Base-by-base conservation (phyloP, 2,888 invertebrate genomes). In the Phaonia tiefii region DNA sequence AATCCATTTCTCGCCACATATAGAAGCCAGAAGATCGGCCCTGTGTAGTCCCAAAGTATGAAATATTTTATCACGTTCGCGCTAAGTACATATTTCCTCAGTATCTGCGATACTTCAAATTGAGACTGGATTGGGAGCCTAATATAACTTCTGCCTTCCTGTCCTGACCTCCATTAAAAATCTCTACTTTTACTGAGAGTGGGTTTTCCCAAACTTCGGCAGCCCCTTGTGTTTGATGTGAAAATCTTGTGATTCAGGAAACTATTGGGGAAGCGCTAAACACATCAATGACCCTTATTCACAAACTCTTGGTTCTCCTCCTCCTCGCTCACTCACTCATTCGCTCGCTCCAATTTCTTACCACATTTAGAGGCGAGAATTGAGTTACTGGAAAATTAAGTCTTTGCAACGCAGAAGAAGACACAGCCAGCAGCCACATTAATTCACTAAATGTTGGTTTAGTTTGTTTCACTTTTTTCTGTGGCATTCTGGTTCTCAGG, bases 181-280 rank as follows among this genome's bases (percentile, higher is more conserved):
- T n/a, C n/a, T n/a, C n/a, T n/a, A n/a, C n/a, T n/a, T n/a, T n/a
- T n/a, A n/a, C 67, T 78, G 73, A 75, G 75, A 76, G 58, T 73
- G 65, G 83, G 86, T 69, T 82, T 26, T 37, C 49, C 65, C 63
- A 20, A 44, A 46, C 44, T 46, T 46, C n/a, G 5, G 10, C 66
- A 26, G 49, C 25, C 15, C 63, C 11, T 3, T 67, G 13, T 3
- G 4, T n/a, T n/a, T n/a, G n/a, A 46, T 76, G 69, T 7, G 22
- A 75, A 49, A 65, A 60, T 4, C 51, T 17, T 1, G 51, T 1
- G 15, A 17, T 51, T 10, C 51, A 13, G 11, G 63, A 11, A 51
- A n/a, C 37, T 76, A 65, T 66, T 70, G 26, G 70, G 58, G 69
- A 70, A 15, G 44, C 58, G 65, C 74, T 42, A 65, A 66, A 56